These are phyloP conservation scores for Dryas iulia DNA, from an alignment of 1,140 invertebrate species.

Conservation along the genomic window DNA sequence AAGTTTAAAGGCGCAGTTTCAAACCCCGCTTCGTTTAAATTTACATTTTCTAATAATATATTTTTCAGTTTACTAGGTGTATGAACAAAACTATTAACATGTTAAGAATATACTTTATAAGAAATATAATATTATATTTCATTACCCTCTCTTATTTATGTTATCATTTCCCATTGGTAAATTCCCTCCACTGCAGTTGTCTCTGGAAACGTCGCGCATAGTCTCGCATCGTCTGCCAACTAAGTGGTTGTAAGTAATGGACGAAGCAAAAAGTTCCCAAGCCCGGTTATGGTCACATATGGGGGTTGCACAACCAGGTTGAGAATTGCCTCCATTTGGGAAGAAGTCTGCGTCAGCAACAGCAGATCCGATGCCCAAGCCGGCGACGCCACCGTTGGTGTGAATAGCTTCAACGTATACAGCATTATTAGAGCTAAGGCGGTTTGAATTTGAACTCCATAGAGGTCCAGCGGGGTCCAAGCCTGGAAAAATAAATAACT, in stretches of 20 bases:
- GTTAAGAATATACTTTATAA: background rate
- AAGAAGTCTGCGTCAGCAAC: conserved; percentile 86
- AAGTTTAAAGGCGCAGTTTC: too few species aligned
- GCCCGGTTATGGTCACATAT: conserved; percentile 83
- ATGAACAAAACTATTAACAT: too few species aligned
- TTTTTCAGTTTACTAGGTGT: too few species aligned
- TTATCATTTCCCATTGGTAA: background rate
- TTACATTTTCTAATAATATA: too few species aligned
- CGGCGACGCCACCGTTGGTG: conserved; percentile 83
- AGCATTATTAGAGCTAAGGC: conserved; percentile 79
- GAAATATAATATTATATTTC: background rate
- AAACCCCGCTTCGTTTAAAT: too few species aligned
- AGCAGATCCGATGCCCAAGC: conserved; percentile 81
- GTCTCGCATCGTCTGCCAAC: conserved; percentile 43
- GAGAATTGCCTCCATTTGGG: conserved; percentile 85
- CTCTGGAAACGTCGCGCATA: conserved; percentile 32
- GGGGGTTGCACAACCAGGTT: conserved; percentile 74
- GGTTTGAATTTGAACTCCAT: conserved; percentile 78
- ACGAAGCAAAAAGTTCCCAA: conserved; percentile 82
- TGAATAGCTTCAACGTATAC: conserved; percentile 87
- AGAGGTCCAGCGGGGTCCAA: conserved; percentile 86
- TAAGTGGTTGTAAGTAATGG: conserved; percentile 50
- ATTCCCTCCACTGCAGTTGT: conserved; percentile 57
- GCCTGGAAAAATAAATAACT: conserved; percentile 67
- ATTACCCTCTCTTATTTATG: background rate